Percentiles rank a stretch among this genome's conserved stretches.
phyloP scores from a whole-genome alignment of 2,113 vertebrate genomes.

The Pipa parva region DNA sequence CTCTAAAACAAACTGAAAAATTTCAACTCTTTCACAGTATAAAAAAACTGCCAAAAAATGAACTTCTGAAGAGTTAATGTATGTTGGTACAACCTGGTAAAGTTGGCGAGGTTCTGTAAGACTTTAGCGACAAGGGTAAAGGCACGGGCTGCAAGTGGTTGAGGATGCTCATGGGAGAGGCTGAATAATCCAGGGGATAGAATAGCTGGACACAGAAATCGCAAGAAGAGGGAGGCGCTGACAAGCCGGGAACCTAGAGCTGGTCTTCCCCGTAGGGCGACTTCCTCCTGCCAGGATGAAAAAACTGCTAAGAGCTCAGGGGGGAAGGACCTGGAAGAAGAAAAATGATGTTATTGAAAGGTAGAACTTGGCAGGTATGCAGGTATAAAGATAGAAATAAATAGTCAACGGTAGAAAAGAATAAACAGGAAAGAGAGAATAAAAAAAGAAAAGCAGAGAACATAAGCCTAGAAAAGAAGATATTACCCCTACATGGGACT shows the following conservation, averaged over 20 bases:
- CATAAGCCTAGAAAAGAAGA: neutral
- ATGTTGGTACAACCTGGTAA: slow-evolving; percentile 71
- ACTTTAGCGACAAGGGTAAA: slow-evolving; percentile 92
- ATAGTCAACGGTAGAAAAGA: neutral
- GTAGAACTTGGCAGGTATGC: no score
- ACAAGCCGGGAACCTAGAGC: slow-evolving; percentile 80
- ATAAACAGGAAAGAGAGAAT: neutral
- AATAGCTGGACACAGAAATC: slow-evolving; percentile 88
- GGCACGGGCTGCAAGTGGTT: slow-evolving; percentile 71
- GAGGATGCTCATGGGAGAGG: slow-evolving; percentile 79
- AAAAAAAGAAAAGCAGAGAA: neutral
- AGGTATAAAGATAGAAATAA: neutral
- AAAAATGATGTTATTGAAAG: neutral
- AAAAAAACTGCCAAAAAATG: no score
- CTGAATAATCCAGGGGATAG: slow-evolving; percentile 91
- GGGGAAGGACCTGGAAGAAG: slow-evolving; percentile 72
- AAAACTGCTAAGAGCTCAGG: slow-evolving; percentile 81
- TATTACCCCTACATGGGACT: no score
- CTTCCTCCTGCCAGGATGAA: slow-evolving; percentile 77
- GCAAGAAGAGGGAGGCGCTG: slow-evolving; percentile 85
- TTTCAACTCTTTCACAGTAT: no score
- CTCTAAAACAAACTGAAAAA: no score
- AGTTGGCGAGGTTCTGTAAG: slow-evolving; percentile 93
- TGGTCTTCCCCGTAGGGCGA: slow-evolving; percentile 61
- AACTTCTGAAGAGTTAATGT: no score